A percentile compares a stretch with the other conserved stretches of the same genome.
Conservation (phyloP, 2,113 vertebrate genomes). For the Phalacrocorax pelagicus region DNA sequence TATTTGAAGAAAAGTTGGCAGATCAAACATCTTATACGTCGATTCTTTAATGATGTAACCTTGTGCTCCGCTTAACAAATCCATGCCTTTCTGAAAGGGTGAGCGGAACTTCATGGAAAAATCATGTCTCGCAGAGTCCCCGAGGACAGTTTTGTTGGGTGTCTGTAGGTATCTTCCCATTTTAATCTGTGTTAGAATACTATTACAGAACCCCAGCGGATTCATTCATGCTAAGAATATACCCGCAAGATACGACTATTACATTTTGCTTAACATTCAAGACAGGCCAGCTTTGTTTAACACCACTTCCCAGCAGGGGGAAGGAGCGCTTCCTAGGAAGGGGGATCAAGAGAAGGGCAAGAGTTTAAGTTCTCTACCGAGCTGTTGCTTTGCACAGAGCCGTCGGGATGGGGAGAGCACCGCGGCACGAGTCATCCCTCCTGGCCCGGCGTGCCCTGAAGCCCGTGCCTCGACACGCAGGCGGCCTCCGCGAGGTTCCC, state of each 20-base stretch:
- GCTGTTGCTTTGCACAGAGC: neutral
- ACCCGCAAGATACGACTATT: neutral
- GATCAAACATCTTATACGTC: neutral
- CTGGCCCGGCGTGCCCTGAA: neutral
- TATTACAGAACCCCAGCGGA: neutral
- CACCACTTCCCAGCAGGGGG: neutral
- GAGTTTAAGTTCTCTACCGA: neutral
- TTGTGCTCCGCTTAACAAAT: neutral
- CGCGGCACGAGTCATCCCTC: neutral
- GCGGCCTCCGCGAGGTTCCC: neutral
- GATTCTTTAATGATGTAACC: neutral
- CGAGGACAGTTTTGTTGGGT: fast-evolving
- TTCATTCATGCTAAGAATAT: neutral
- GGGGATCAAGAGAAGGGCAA: neutral
- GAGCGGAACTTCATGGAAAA: neutral
- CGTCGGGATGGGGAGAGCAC: neutral
- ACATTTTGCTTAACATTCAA: neutral
- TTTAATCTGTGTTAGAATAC: neutral
- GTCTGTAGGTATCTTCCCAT: neutral
- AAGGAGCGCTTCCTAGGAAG: neutral
- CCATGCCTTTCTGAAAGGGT: neutral
- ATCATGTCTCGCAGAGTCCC: neutral
- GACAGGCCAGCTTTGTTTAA: neutral
- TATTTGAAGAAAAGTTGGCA: neutral
- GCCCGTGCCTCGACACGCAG: neutral